phyloP scores from a whole-genome alignment of 2,888 invertebrate genomes.

The Ceratothoa steindachneri region DNA sequence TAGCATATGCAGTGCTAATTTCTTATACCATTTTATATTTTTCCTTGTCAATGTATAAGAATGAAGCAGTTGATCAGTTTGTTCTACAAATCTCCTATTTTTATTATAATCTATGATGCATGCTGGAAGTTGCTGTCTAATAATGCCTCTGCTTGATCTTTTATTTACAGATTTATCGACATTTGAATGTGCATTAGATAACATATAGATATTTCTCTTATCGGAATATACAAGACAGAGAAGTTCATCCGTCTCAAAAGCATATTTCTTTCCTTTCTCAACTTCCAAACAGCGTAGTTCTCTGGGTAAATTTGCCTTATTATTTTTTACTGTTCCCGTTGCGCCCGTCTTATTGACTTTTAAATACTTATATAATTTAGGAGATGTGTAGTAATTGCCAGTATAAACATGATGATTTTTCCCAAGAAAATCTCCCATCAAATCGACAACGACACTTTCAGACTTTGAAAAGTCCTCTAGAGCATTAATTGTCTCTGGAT shows the following conservation, averaged over 20 bases:
- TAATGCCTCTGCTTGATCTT: background rate
- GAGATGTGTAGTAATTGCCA: background rate
- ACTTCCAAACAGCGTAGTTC: background rate
- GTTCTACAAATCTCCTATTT: background rate
- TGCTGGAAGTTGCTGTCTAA: background rate
- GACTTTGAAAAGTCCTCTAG: background rate
- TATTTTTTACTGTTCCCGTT: background rate
- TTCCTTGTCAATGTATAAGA: background rate
- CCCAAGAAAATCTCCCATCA: background rate
- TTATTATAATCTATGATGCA: background rate
- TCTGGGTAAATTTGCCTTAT: background rate
- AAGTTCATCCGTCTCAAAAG: background rate
- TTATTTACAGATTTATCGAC: background rate
- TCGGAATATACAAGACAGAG: background rate
- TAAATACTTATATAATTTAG: conserved; percentile 1
- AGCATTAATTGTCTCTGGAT: background rate
- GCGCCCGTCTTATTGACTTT: conserved; percentile 5
- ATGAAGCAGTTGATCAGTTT: background rate
- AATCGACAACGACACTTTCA: background rate
- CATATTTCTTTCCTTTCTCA: background rate
- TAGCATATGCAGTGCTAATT: conserved; percentile 18
- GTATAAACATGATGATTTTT: background rate
- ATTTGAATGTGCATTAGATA: background rate
- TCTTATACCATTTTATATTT: conserved; percentile 22
- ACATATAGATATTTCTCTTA: background rate